Conservation (phyloP, 2,888 invertebrate genomes). For the Sphaerophoria taeniata region DNA sequence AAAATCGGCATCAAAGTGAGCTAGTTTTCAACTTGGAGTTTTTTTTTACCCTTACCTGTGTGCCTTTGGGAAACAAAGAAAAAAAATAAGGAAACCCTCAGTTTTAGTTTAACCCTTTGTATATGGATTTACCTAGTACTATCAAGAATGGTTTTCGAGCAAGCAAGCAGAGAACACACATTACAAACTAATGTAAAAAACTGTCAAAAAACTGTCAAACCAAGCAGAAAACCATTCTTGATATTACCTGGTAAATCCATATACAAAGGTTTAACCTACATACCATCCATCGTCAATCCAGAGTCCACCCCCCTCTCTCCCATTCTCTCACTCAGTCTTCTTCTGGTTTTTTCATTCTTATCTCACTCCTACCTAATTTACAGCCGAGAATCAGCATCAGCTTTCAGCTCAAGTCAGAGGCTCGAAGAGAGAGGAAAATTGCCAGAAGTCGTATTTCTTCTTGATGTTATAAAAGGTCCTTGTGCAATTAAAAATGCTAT, state of each 20-base stretch:
- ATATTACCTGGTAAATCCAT: too few species aligned
- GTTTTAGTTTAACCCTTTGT: not conserved
- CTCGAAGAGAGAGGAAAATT: not conserved
- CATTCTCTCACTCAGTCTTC: not conserved
- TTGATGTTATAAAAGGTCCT: slow-evolving; percentile 42
- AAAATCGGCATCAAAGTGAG: slow-evolving; percentile 53
- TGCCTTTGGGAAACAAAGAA: not conserved
- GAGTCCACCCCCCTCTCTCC: not conserved
- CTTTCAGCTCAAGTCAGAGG: too few species aligned
- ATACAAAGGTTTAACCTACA: not conserved
- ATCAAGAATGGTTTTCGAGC: too few species aligned
- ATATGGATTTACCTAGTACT: too few species aligned
- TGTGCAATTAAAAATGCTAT: slow-evolving; percentile 69
- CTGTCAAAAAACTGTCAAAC: too few species aligned
- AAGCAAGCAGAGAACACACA: too few species aligned
- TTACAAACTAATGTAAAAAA: slow-evolving; percentile 35
- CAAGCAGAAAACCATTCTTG: not conserved
- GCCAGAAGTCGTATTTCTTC: slow-evolving; percentile 24
- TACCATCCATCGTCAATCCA: slow-evolving; percentile 15
- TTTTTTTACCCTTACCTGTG: slow-evolving; percentile 22
- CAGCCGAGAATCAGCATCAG: not conserved
- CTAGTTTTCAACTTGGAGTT: slow-evolving; percentile 38
- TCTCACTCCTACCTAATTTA: slow-evolving; percentile 31
- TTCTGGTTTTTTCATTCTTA: slow-evolving; percentile 8
- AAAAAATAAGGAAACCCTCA: slow-evolving; percentile 18